Evolutionary conservation across 2,888 invertebrate genomes (phyloP).

Genomic region (Blera fallax): DNA sequence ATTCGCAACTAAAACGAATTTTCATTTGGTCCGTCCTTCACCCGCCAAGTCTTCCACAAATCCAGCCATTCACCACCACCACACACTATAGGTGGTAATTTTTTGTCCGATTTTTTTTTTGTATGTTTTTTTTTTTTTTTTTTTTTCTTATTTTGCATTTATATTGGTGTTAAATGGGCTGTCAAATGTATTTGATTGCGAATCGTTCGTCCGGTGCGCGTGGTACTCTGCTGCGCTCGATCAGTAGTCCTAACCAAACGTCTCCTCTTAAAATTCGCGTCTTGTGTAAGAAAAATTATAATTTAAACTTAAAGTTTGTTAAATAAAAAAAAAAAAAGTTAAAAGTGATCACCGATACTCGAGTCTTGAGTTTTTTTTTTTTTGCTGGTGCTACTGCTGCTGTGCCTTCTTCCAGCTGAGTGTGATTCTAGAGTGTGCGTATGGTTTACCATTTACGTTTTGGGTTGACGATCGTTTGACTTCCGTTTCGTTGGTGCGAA

Average conservation of each 20-base stretch:
- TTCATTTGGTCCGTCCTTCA: slow-evolving; percentile 24
- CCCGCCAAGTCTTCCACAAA: slow-evolving; percentile 33
- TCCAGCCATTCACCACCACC: slow-evolving; percentile 15
- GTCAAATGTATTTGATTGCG: slow-evolving; percentile 71
- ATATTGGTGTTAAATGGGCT: slow-evolving; percentile 71
- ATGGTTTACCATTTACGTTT: slow-evolving; percentile 69
- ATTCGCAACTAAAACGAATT: slow-evolving; percentile 47
- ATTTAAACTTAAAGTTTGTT: background rate
- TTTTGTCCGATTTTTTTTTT: slow-evolving; percentile 43
- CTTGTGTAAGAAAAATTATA: background rate
- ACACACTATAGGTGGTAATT: slow-evolving; percentile 51
- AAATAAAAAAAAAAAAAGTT: background rate
- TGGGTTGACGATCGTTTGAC: slow-evolving; percentile 72
- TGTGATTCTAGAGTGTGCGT: slow-evolving; percentile 60
- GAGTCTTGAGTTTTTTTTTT: background rate
- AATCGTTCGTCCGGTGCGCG: slow-evolving; percentile 69
- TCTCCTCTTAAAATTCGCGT: slow-evolving; percentile 14
- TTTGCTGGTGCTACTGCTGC: slow-evolving; percentile 19
- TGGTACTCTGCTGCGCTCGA: slow-evolving; percentile 57
- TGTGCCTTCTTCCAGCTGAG: slow-evolving; percentile 26
- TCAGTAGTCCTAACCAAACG: slow-evolving; percentile 12
- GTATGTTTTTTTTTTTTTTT: slow-evolving; percentile 21
- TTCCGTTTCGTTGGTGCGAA: slow-evolving; percentile 66
- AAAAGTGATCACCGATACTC: slow-evolving; percentile 3
- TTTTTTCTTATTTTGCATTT: slow-evolving; percentile 50